These are phyloP conservation scores for Cydia strobilella DNA, from an alignment of 1,140 invertebrate species.

Conservation along the genomic window DNA sequence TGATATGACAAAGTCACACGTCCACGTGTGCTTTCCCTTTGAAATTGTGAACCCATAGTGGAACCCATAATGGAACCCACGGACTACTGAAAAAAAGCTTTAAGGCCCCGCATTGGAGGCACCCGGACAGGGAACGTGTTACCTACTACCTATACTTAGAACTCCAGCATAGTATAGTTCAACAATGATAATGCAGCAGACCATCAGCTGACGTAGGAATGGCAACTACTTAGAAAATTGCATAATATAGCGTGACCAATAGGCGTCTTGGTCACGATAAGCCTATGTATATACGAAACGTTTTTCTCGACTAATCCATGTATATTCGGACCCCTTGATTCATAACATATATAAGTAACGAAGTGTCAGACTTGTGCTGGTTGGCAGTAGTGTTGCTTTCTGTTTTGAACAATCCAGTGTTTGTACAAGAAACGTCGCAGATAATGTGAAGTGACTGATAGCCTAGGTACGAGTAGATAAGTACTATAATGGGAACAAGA, in stretches of 20 bases:
- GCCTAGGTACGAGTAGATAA: no score
- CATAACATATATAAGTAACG: neutral
- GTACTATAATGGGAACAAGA: neutral
- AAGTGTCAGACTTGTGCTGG: neutral
- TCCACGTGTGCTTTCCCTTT: no score
- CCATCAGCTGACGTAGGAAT: neutral
- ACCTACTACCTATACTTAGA: neutral
- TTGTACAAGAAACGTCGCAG: constrained; percentile 1
- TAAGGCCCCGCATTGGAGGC: no score
- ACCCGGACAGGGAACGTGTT: no score
- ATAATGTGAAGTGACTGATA: constrained; percentile 3
- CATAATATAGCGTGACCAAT: neutral
- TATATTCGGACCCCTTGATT: neutral
- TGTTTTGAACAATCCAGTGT: neutral
- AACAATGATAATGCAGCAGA: no score
- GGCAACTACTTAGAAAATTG: neutral
- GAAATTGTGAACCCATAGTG: no score
- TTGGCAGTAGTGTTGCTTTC: neutral
- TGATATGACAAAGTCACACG: no score
- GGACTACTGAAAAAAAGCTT: no score
- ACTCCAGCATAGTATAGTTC: neutral
- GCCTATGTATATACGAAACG: neutral
- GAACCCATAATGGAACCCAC: no score
- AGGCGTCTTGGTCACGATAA: neutral
- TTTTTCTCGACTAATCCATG: neutral